Conservation (phyloP, 2,797 vertebrate species). For the Lophotriccus pileatus region DNA sequence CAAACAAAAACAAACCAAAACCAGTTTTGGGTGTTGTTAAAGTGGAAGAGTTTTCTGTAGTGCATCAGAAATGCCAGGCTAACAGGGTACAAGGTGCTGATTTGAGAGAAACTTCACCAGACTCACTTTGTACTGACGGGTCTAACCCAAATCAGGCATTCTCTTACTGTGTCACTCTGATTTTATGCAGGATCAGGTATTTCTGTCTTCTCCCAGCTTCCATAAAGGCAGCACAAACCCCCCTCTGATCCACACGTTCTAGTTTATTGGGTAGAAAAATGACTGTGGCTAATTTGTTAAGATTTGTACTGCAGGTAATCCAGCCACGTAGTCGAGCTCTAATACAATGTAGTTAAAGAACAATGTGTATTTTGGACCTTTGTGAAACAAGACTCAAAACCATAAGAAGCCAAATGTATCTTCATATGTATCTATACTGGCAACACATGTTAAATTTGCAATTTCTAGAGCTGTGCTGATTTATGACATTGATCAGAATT, state of each 20-base stretch:
- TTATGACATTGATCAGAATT: background rate
- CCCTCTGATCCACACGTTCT: background rate
- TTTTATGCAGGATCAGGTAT: background rate
- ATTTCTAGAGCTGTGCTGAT: background rate
- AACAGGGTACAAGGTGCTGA: background rate
- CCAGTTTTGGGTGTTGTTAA: background rate
- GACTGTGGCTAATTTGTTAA: background rate
- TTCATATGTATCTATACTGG: background rate
- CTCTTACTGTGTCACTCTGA: background rate
- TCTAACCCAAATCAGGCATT: background rate
- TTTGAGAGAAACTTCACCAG: background rate
- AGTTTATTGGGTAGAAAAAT: background rate
- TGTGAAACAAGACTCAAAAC: background rate
- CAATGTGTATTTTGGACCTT: background rate
- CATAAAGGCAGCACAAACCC: background rate
- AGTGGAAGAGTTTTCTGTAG: background rate
- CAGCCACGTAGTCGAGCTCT: background rate
- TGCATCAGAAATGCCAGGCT: background rate
- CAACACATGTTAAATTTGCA: background rate
- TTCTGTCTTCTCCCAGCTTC: background rate
- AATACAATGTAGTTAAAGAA: accelerated
- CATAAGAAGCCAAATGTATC: background rate
- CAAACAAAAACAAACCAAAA: background rate
- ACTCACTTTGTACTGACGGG: background rate
- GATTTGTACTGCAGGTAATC: background rate